A percentile compares a stretch with the other conserved stretches of the same genome.
Evolutionary conservation across 1,140 invertebrate genomes (phyloP).

Genomic region (Bombyx mandarina): DNA sequence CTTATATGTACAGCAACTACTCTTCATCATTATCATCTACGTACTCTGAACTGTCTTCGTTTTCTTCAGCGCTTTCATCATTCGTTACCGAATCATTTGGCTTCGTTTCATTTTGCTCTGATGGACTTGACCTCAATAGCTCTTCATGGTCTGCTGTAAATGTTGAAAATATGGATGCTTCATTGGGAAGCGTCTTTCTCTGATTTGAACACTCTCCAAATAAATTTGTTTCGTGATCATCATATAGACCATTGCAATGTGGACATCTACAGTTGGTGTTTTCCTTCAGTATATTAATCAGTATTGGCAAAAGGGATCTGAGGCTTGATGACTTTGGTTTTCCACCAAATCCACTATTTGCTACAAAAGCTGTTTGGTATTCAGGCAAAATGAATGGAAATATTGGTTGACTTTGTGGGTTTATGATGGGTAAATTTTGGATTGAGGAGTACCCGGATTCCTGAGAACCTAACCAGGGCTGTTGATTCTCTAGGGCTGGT

Average conservation of each 20-base stretch:
- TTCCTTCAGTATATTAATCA: conserved; percentile 42
- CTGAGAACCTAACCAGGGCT: background rate
- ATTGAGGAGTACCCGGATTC: background rate
- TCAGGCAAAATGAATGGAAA: too few species aligned
- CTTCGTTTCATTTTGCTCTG: conserved; percentile 15
- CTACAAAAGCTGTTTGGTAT: too few species aligned
- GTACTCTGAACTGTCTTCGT: conserved; percentile 23
- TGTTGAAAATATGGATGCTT: conserved; percentile 1
- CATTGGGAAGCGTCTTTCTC: conserved; percentile 10
- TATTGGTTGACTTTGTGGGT: conserved; percentile 1
- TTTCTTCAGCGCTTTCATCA: conserved; percentile 22
- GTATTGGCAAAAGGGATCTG: conserved; percentile 36
- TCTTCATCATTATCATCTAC: conserved; percentile 20
- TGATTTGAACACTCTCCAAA: conserved; percentile 26
- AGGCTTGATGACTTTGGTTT: conserved; percentile 16
- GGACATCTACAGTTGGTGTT: conserved; percentile 24
- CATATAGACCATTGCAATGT: conserved; percentile 15
- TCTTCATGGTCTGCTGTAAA: conserved; percentile 1
- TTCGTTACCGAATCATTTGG: conserved; percentile 12
- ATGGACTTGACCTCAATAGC: conserved; percentile 1
- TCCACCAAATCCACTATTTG: background rate
- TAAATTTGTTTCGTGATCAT: conserved; percentile 12
- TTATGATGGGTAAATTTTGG: background rate
- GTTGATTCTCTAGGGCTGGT: background rate
- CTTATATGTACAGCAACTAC: conserved; percentile 8